Evolutionary conservation across 2,113 vertebrate species (phyloP).

Genomic region (Corythoichthys haematopterus): DNA sequence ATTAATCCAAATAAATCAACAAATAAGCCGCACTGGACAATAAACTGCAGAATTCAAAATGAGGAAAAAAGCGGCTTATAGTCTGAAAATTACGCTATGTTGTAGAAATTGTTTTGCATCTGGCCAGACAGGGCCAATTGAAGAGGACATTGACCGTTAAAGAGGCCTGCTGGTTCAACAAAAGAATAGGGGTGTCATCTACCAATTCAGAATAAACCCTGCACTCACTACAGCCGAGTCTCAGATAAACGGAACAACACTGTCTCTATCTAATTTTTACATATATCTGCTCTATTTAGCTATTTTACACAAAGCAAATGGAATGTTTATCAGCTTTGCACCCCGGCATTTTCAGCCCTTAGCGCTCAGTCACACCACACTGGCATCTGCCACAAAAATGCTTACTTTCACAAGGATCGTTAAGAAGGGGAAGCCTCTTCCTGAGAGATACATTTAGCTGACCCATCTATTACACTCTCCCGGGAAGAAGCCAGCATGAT

Average conservation of each 20-base stretch:
- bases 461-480: constrained; percentile 64
- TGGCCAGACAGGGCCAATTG: constrained; percentile 56
- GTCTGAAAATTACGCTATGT: neutral
- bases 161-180: constrained; percentile 38
- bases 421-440: constrained; percentile 51
- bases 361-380: constrained; percentile 34
- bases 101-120: constrained; percentile 42
- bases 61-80: too few species aligned
- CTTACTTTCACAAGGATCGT: constrained; percentile 46
- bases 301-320: constrained; percentile 13
- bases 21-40: too few species aligned
- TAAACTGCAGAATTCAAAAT: too few species aligned
- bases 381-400: constrained; percentile 39
- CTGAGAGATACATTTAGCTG: constrained; percentile 52
- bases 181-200: constrained; percentile 55
- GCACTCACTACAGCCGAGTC: constrained; percentile 36
- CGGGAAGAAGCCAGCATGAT: constrained; percentile 50
- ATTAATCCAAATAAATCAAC: too few species aligned
- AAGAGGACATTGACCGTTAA: constrained; percentile 60
- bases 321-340: constrained; percentile 34
- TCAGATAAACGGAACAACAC: constrained; percentile 40
- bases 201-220: constrained; percentile 37
- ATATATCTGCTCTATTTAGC: constrained; percentile 25
- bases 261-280: constrained; percentile 29
- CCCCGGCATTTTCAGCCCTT: constrained; percentile 15